Conservation (phyloP, 2,113 vertebrate species). For the Onychorhynchus coronatus region DNA sequence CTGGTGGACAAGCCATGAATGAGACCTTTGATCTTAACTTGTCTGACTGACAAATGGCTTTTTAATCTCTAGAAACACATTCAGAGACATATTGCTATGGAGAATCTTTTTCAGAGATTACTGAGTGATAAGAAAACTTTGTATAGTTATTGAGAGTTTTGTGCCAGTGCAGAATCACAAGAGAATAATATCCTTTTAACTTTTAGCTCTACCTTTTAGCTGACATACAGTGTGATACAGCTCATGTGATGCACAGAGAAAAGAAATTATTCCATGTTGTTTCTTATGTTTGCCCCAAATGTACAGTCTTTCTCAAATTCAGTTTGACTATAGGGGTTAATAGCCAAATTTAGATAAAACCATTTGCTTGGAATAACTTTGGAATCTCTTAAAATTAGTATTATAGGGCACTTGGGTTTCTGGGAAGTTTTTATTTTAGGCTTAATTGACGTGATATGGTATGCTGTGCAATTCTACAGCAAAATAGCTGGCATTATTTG, state of each 20-base stretch:
- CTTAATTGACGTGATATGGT: background rate
- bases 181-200: background rate
- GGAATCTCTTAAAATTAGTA: conserved; percentile 51
- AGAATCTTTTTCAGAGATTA: background rate
- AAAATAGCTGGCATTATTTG: background rate
- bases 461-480: conserved; percentile 21
- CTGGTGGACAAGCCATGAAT: background rate
- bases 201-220: background rate
- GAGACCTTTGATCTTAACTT: background rate
- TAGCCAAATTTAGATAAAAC: conserved; percentile 49
- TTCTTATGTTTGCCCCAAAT: background rate
- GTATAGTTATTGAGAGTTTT: background rate
- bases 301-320: background rate
- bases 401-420: conserved; percentile 39
- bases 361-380: conserved; percentile 24
- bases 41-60: background rate
- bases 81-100: background rate
- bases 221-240: background rate
- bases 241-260: background rate
- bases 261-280: background rate
- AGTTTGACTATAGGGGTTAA: background rate
- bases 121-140: background rate
- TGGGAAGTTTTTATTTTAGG: conserved; percentile 64
- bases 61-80: background rate
- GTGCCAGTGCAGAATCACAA: background rate